Percentiles rank a stretch among this genome's conserved stretches.
Conservation (phyloP, 2,797 vertebrate genomes). For the Centroberyx gerrardi region DNA sequence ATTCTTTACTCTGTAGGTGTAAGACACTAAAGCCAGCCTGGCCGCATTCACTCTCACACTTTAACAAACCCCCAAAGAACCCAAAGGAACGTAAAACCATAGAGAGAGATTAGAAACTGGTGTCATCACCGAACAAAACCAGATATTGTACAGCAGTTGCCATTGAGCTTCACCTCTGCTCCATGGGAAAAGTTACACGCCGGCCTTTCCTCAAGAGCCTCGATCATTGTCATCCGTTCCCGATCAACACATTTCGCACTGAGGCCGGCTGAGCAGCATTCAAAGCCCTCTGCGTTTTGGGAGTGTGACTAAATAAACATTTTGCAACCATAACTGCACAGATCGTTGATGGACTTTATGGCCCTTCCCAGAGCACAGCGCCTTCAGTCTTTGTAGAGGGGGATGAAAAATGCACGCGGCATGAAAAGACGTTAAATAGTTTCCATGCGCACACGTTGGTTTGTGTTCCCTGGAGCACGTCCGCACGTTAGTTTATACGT, state of each 20-base stretch:
- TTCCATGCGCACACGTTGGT: constrained; percentile 63
- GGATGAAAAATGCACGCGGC: constrained; percentile 59
- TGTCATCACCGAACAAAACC: neutral
- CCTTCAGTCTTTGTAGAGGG: constrained; percentile 56
- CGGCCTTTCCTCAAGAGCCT: constrained; percentile 9
- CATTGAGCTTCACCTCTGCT: constrained; percentile 12
- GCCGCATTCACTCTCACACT: neutral
- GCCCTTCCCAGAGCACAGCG: constrained; percentile 48
- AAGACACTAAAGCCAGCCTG: neutral
- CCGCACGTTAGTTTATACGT: constrained; percentile 48
- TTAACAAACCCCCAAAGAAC: neutral
- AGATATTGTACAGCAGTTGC: neutral
- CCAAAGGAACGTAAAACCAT: neutral
- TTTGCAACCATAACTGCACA: constrained; percentile 58
- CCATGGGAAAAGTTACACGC: constrained; percentile 28
- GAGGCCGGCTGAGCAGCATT: constrained; percentile 33
- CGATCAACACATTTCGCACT: constrained; percentile 20
- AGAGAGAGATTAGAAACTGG: neutral
- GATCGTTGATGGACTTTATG: constrained; percentile 70
- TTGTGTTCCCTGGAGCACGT: constrained; percentile 63
- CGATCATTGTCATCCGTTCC: constrained; percentile 23
- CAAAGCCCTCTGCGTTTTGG: constrained; percentile 55
- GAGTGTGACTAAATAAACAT: constrained; percentile 76
- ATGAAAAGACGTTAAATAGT: constrained; percentile 72
- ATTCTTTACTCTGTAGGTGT: neutral